Evolutionary conservation across 1,140 invertebrate genomes (phyloP).

Genomic region (Drosophila gunungcola): DNA sequence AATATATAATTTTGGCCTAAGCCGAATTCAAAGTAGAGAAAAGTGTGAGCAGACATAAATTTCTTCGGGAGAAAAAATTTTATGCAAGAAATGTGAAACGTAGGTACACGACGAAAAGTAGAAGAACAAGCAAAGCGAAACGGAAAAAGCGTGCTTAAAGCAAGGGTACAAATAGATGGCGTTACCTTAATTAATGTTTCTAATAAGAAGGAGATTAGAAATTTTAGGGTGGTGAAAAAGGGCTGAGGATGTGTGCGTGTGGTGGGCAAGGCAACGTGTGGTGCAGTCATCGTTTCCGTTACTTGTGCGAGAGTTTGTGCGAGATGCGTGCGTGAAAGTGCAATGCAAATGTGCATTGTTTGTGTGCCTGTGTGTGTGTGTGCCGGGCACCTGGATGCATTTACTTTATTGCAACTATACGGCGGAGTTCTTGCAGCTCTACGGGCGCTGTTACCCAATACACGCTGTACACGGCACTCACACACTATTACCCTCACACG

Average conservation of each 20-base stretch:
- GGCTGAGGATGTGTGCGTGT: constrained; percentile 39
- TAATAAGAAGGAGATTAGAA: constrained; percentile 35
- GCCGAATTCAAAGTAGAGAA: constrained; percentile 33
- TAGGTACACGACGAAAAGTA: constrained; percentile 69
- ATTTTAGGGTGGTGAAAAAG: constrained; percentile 33
- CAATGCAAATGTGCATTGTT: constrained; percentile 43
- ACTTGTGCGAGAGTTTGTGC: constrained; percentile 33
- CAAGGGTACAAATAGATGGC: constrained; percentile 51
- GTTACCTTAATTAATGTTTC: constrained; percentile 67
- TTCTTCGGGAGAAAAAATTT: constrained; percentile 70
- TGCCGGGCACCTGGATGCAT: constrained; percentile 72
- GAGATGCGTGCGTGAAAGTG: constrained; percentile 39
- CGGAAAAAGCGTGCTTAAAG: constrained; percentile 83
- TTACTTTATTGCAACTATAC: constrained; percentile 59
- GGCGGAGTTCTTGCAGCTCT: constrained; percentile 47
- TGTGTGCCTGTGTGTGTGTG: constrained; percentile 33
- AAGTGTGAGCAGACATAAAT: constrained; percentile 48
- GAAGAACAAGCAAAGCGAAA: constrained; percentile 67
- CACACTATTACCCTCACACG: constrained; percentile 30
- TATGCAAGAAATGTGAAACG: constrained; percentile 84
- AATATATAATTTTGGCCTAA: constrained; percentile 31
- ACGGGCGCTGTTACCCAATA: constrained; percentile 71
- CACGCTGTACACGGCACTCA: constrained; percentile 51
- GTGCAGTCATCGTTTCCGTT: constrained; percentile 66
- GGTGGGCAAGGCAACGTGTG: constrained; percentile 60